Evolutionary conservation across 1,140 invertebrate genomes (phyloP).

Genomic region (Eufriesea mexicana): DNA sequence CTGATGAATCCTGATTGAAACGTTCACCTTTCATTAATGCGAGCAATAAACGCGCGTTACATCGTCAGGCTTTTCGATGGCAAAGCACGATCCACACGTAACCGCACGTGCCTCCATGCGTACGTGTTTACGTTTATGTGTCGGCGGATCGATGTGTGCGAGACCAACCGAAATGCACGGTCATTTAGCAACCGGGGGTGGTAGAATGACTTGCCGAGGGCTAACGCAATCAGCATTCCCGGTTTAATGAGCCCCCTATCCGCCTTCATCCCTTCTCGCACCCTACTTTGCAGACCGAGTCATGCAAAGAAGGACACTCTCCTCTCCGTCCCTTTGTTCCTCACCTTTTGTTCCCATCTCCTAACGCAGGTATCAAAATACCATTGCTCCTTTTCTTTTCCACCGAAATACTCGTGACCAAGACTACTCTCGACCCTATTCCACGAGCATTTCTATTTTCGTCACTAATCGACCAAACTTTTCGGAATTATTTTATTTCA

Average conservation of each 20-base stretch:
- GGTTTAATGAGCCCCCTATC: slow-evolving; percentile 75
- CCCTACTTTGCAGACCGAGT: slow-evolving; percentile 3
- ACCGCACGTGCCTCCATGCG: neutral
- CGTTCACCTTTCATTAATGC: slow-evolving; percentile 37
- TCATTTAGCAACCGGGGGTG: slow-evolving; percentile 66
- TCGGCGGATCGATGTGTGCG: slow-evolving; percentile 37
- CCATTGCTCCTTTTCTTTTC: too few species aligned
- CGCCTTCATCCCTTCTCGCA: slow-evolving; percentile 40
- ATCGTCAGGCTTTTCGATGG: slow-evolving; percentile 45
- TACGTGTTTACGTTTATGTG: neutral
- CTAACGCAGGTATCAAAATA: neutral
- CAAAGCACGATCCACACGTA: neutral
- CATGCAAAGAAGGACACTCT: slow-evolving; percentile 30
- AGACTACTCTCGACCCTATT: too few species aligned
- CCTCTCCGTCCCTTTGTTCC: neutral
- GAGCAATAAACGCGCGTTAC: slow-evolving; percentile 2
- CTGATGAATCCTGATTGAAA: slow-evolving; percentile 37
- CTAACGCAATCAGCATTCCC: slow-evolving; percentile 77
- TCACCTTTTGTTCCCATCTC: neutral
- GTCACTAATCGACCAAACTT: too few species aligned
- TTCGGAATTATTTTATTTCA: too few species aligned
- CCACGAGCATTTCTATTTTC: too few species aligned
- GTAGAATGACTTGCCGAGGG: slow-evolving; percentile 66
- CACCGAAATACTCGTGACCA: neutral
- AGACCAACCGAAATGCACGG: slow-evolving; percentile 61